Evolutionary conservation across 2,888 invertebrate genomes (phyloP).

Genomic region (Tyria jacobaeae): DNA sequence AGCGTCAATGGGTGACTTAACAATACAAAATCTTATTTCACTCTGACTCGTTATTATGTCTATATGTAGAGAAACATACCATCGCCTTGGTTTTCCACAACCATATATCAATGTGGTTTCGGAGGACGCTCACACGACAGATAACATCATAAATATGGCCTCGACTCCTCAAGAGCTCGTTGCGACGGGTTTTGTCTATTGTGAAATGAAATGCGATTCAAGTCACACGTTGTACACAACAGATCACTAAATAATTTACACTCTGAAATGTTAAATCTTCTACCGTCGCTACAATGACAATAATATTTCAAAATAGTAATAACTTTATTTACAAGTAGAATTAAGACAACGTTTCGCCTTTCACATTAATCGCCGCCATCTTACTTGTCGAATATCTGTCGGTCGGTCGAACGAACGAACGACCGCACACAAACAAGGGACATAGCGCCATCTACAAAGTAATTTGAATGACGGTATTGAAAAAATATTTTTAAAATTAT

Average conservation of each 20-base stretch:
- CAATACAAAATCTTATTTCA: constrained; percentile 67
- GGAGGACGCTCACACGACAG: constrained; percentile 85
- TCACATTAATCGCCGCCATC: constrained; percentile 90
- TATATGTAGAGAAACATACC: constrained; percentile 72
- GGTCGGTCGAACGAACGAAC: constrained; percentile 78
- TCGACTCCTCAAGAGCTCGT: constrained; percentile 83
- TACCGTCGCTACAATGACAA: constrained; percentile 57
- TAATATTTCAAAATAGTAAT: constrained; percentile 68
- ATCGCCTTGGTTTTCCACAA: constrained; percentile 77
- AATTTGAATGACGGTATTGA: not conserved
- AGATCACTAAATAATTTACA: constrained; percentile 71
- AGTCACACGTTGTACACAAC: constrained; percentile 63
- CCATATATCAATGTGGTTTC: constrained; percentile 81
- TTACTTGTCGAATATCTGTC: constrained; percentile 85
- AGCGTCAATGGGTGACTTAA: constrained; percentile 80
- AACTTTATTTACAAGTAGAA: constrained; percentile 84
- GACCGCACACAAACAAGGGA: constrained; percentile 84
- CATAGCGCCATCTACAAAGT: constrained; percentile 86
- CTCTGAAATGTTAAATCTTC: constrained; percentile 60
- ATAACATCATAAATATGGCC: constrained; percentile 90
- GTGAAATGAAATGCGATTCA: constrained; percentile 79
- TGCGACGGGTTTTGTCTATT: constrained; percentile 85
- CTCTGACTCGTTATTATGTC: constrained; percentile 50
- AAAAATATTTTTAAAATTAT: not conserved
- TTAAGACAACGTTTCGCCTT: constrained; percentile 87